phyloP scores from a whole-genome alignment of 2,797 vertebrate species.

The Heteromormyrus szaboi region DNA sequence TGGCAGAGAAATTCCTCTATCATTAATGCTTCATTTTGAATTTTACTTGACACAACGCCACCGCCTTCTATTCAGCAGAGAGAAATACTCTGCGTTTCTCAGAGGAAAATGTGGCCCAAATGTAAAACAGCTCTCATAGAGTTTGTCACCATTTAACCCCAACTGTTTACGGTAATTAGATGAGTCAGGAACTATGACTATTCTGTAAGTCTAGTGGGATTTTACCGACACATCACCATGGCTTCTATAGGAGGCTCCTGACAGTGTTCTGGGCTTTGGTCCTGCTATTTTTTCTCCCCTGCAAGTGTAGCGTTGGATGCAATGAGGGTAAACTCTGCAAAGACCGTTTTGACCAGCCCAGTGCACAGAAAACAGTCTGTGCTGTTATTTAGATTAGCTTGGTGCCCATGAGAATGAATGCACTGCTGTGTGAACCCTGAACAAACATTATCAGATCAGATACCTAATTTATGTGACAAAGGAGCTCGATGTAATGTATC shows the following conservation, averaged over 20 bases:
- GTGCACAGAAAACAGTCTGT: background rate
- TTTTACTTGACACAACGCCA: background rate
- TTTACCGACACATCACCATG: background rate
- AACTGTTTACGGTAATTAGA: background rate
- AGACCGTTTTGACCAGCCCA: background rate
- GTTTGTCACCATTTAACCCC: background rate
- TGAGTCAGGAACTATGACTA: background rate
- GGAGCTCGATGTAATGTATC: background rate
- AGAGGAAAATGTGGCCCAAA: background rate
- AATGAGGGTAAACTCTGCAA: background rate
- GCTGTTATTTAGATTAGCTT: background rate
- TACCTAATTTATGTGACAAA: background rate
- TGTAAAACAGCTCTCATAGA: background rate
- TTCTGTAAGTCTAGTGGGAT: background rate
- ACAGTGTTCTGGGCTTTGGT: background rate
- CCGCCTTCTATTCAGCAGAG: background rate
- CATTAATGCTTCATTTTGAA: background rate
- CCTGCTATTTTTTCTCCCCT: background rate
- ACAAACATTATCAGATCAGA: background rate
- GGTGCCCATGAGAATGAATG: background rate
- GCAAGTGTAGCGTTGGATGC: background rate
- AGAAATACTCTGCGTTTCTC: background rate
- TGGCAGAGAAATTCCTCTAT: background rate
- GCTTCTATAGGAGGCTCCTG: background rate
- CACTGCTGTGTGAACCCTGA: background rate